These are phyloP conservation scores for Priocnemis perturbator DNA, from an alignment of 2,888 invertebrate genomes.

Conservation along the genomic window DNA sequence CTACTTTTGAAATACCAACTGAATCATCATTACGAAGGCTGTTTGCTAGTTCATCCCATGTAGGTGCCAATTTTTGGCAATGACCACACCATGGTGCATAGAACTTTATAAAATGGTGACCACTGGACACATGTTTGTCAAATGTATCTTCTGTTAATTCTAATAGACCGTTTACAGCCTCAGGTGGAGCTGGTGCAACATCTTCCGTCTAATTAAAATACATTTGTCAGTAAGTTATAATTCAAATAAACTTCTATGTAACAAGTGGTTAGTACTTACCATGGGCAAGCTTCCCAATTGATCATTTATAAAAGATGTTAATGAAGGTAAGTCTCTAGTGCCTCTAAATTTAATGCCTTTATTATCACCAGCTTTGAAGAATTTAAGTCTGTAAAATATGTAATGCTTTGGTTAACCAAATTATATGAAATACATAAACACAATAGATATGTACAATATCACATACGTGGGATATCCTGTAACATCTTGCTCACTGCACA, in stretches of 20 bases:
- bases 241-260: neutral
- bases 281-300: constrained; percentile 77
- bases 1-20: constrained; percentile 88
- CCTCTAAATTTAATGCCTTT: constrained; percentile 87
- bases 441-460: neutral
- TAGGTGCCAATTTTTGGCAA: constrained; percentile 89
- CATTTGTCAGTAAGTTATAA: neutral
- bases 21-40: constrained; percentile 81
- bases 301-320: constrained; percentile 87
- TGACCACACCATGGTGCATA: constrained; percentile 95
- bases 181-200: constrained; percentile 70
- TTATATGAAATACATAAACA: neutral
- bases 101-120: constrained; percentile 92
- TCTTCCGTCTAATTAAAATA: constrained; percentile 29
- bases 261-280: constrained; percentile 51
- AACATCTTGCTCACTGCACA: constrained; percentile 86
- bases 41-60: constrained; percentile 89
- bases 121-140: constrained; percentile 82
- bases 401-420: neutral
- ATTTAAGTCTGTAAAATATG: constrained; percentile 79
- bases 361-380: constrained; percentile 83
- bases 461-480: constrained; percentile 81
- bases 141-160: constrained; percentile 87
- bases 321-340: constrained; percentile 84
- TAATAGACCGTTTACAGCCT: constrained; percentile 80